A percentile compares a stretch with the other conserved stretches of the same genome.
Evolutionary conservation across 2,797 vertebrate species (phyloP).

Genomic region (Neosilurus mollespiculum): DNA sequence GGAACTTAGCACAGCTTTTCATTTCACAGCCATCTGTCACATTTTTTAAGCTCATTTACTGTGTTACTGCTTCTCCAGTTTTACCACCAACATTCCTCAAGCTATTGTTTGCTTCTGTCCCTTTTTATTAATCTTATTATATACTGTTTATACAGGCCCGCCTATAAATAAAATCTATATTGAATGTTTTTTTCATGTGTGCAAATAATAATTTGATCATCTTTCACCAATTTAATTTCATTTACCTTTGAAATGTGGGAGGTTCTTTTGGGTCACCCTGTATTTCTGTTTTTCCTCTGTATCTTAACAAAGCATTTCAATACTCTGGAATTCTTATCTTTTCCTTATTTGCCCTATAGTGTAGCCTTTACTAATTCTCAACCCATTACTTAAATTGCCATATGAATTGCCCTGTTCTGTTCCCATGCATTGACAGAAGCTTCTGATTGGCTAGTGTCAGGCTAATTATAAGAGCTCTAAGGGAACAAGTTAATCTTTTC

Average conservation of each 20-base stretch:
- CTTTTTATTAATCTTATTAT: background rate
- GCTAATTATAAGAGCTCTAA: background rate
- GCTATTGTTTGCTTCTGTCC: background rate
- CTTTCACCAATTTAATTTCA: too few species aligned
- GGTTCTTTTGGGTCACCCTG: too few species aligned
- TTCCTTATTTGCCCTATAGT: background rate
- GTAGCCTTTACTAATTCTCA: background rate
- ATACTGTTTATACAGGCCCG: background rate
- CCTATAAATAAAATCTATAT: too few species aligned
- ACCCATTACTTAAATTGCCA: background rate
- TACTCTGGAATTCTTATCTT: background rate
- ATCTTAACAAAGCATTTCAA: background rate
- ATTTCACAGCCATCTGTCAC: conserved; percentile 12
- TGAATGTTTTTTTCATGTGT: too few species aligned
- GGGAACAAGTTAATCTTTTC: background rate
- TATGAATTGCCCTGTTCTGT: background rate
- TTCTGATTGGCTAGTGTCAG: background rate
- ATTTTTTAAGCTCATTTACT: background rate
- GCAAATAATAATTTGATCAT: too few species aligned
- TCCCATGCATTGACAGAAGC: background rate
- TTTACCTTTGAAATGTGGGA: too few species aligned
- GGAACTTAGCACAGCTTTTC: background rate
- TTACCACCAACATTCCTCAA: background rate
- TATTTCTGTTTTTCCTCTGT: background rate
- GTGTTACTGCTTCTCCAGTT: background rate